Evolutionary conservation across 2,113 vertebrate species (phyloP).

Genomic region (Actinemys pallida): DNA sequence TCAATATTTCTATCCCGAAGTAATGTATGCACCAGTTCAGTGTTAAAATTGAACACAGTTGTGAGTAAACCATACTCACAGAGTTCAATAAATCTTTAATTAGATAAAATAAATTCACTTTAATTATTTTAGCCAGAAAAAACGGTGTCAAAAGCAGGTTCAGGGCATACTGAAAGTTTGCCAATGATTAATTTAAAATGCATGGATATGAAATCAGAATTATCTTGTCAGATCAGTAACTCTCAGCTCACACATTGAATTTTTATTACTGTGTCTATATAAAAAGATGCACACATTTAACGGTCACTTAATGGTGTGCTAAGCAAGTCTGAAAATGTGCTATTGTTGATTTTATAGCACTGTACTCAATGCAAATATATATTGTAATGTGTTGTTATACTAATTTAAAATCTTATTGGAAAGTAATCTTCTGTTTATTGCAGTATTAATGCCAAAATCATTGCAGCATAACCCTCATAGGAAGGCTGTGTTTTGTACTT

Average conservation of each 20-base stretch:
- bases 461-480: background rate
- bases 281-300: background rate
- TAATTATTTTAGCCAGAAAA: too few relatives aligned
- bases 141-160: too few relatives aligned
- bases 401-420: background rate
- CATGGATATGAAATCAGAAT: background rate
- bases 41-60: background rate
- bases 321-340: background rate
- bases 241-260: background rate
- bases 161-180: too few relatives aligned
- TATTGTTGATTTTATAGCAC: background rate
- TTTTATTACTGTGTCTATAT: background rate
- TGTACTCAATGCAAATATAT: background rate
- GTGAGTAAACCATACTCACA: background rate
- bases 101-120: background rate
- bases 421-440: background rate
- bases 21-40: background rate
- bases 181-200: too few relatives aligned
- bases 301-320: background rate
- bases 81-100: background rate
- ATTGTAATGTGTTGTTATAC: background rate
- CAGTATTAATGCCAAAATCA: background rate
- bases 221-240: background rate
- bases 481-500: background rate
- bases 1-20: background rate